Evolutionary conservation across 1,140 invertebrate genomes (phyloP).

Genomic region (Drosophila pachea): DNA sequence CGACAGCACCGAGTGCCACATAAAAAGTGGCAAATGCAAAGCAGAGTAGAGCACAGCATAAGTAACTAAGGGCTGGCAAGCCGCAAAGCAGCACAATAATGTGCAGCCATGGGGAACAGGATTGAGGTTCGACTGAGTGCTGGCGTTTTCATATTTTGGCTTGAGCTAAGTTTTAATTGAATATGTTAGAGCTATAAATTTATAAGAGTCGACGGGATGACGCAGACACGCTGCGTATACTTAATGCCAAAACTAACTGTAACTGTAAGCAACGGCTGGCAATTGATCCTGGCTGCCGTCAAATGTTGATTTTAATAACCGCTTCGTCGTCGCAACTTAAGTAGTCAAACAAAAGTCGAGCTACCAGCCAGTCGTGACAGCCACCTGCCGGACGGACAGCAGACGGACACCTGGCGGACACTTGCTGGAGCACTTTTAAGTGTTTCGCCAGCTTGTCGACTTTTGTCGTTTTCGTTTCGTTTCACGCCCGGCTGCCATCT

Average conservation of each 20-base stretch:
- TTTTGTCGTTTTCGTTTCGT: constrained; percentile 57
- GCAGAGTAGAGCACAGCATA: constrained; percentile 5
- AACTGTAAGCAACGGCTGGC: constrained; percentile 52
- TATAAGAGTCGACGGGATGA: too few species aligned
- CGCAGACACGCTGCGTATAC: not conserved
- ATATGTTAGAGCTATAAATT: not conserved
- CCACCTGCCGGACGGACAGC: not conserved
- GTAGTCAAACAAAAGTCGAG: constrained; percentile 31
- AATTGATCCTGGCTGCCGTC: constrained; percentile 22
- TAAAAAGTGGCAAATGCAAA: constrained; percentile 45
- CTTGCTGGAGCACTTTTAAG: constrained; percentile 58
- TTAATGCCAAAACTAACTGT: constrained; percentile 6
- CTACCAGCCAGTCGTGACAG: not conserved
- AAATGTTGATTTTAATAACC: constrained; percentile 52
- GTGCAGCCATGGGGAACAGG: constrained; percentile 1
- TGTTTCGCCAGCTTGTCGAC: constrained; percentile 65
- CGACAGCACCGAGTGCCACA: not conserved
- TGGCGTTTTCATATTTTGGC: not conserved
- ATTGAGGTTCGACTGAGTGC: constrained; percentile 6
- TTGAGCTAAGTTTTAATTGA: constrained; percentile 14
- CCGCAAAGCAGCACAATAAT: constrained; percentile 58
- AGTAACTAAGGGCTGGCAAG: constrained; percentile 27
- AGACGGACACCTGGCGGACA: constrained; percentile 40
- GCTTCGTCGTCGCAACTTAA: constrained; percentile 37
- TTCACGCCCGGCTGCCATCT: constrained; percentile 9